A percentile compares a stretch with the other conserved stretches of the same genome.
Conservation (phyloP, 2,113 vertebrate genomes). For the Candoia aspera region DNA sequence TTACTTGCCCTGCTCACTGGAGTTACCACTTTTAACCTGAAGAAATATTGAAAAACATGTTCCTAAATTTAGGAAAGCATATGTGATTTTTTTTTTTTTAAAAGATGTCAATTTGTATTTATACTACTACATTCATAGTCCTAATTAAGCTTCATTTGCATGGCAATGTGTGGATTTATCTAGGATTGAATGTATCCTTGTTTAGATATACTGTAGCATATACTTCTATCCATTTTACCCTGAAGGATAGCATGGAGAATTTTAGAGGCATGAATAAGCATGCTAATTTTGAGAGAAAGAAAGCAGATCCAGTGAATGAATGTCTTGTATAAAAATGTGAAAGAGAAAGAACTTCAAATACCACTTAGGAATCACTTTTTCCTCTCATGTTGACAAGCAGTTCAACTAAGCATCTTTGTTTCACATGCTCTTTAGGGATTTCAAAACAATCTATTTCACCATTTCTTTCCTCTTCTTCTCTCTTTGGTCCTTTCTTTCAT, state of each 20-base stretch:
- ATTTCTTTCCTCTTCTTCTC: neutral
- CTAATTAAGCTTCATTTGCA: constrained; percentile 61
- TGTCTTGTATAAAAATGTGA: constrained; percentile 43
- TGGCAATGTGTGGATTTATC: constrained; percentile 63
- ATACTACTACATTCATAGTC: constrained; percentile 62
- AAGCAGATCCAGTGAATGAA: constrained; percentile 55
- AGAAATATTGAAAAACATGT: constrained; percentile 48
- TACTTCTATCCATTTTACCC: constrained; percentile 64
- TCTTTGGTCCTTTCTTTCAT: neutral
- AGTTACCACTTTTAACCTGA: constrained; percentile 43
- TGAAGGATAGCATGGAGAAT: constrained; percentile 50
- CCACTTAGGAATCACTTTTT: constrained; percentile 45
- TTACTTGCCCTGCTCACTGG: constrained; percentile 10
- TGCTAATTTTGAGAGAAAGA: constrained; percentile 64
- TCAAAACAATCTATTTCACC: constrained; percentile 37
- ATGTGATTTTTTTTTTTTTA: constrained; percentile 34
- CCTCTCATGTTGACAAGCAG: constrained; percentile 47
- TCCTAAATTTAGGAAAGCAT: constrained; percentile 17
- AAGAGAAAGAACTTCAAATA: constrained; percentile 53
- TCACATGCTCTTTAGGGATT: constrained; percentile 46
- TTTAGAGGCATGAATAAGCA: constrained; percentile 62
- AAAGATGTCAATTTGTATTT: constrained; percentile 56
- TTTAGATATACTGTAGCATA: constrained; percentile 68
- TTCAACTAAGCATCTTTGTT: constrained; percentile 38
- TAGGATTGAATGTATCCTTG: constrained; percentile 69